Base-by-base conservation (phyloP, 2,888 invertebrate genomes). In the Drosophila lacicola region DNA sequence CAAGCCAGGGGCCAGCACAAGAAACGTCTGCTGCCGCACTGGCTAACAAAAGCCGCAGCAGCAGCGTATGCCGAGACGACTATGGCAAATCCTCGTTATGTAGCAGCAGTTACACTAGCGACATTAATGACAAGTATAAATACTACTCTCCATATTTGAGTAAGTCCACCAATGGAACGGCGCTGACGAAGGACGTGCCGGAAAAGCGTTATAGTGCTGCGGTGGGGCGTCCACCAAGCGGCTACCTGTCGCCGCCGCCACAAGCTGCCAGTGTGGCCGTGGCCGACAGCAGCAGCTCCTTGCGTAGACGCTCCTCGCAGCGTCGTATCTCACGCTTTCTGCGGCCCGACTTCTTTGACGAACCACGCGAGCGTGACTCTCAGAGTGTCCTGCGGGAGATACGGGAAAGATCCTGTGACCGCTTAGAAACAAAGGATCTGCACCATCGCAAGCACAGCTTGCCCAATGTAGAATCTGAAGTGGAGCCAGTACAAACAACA, bases 321-420 rank as follows among this genome's bases (percentile, higher is more conserved):
- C 94, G 95, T 53, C 94, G 95, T 71, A 94, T 96, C 64, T 96
- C 96, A 9, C 93, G 97, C 63, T 96, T 96, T 91, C 92, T 97
- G 64, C 94, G 96, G 34, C 95, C 96, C 0, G 96, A 97, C 91
- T 96, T 96, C 90, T 96, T 95, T 89, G 96, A 96, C 74, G 86
- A 89, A 19, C 88, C 89, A 90, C 93, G 95, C 79, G 94, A 96
- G 91, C 92, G 95, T 82, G 94, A 95, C 92, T 94, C 96, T 53
- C 94, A 96, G 91, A 94, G 94, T 90, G 94, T 95, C 25, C 90
- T 95, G 8, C 94, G 95, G 87, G 94, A 96, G 93, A 95, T 95
- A 62, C 91, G 96, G 64, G 94, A 95, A 88, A 95, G 95, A 90
- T 90, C 92, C 4, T 92, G 93, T 62, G 94, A 92, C 56, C 93